Conservation (phyloP, 2,113 vertebrate genomes). For the Carassius auratus region DNA sequence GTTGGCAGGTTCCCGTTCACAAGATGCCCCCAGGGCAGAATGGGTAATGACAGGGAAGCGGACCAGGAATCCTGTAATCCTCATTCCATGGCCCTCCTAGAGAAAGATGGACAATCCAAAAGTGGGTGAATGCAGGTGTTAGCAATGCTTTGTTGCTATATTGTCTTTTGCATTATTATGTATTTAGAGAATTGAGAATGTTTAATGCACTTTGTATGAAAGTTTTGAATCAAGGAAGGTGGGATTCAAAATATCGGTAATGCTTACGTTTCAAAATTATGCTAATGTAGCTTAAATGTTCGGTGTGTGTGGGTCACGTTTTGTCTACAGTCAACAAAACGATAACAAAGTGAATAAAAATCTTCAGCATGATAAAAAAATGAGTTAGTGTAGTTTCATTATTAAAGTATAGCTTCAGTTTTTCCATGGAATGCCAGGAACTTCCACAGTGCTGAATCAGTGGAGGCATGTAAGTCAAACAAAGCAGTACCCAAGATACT, state of each 20-base stretch:
- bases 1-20: background rate
- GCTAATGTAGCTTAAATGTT: background rate
- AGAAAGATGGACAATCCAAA: background rate
- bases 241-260: background rate
- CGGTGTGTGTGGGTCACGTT: background rate
- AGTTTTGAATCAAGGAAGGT: background rate
- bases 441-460: conserved; percentile 7
- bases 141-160: background rate
- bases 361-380: background rate
- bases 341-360: background rate
- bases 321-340: too few species aligned
- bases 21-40: background rate
- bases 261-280: background rate
- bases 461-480: conserved; percentile 21
- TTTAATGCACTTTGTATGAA: background rate
- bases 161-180: background rate
- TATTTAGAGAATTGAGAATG: background rate
- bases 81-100: conserved; percentile 28
- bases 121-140: conserved; percentile 24
- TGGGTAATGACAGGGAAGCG: conserved; percentile 13
- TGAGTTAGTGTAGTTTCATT: background rate
- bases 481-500: conserved; percentile 24
- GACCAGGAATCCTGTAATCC: conserved; percentile 20
- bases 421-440: background rate
- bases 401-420: background rate